Evolutionary conservation across 2,888 invertebrate species (phyloP).

Genomic region (Punctoribates punctum): DNA sequence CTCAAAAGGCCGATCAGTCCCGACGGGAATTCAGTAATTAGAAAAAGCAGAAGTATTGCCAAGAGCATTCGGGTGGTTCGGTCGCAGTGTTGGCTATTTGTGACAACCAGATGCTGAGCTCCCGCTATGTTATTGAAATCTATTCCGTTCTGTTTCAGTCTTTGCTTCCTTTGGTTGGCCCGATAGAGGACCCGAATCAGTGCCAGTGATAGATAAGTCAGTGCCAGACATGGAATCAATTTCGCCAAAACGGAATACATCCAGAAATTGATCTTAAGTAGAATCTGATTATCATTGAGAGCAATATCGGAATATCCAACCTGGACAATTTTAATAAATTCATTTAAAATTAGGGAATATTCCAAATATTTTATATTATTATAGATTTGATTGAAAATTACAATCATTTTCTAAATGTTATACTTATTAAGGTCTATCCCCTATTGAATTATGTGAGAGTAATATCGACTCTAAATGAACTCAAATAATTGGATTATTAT

Average conservation of each 20-base stretch:
- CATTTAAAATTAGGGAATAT: no score
- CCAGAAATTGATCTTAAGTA: conserved; percentile 70
- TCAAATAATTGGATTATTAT: no score
- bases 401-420: no score
- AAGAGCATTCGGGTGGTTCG: conserved; percentile 84
- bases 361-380: no score
- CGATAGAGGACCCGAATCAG: conserved; percentile 49
- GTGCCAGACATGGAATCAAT: conserved; percentile 78
- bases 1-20: conserved; percentile 70
- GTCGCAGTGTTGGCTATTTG: conserved; percentile 56
- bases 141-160: conserved; percentile 31
- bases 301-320: conserved; percentile 65
- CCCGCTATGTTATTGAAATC: not conserved
- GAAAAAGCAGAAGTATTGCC: conserved; percentile 76
- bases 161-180: conserved; percentile 40
- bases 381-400: no score
- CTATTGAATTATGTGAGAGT: no score
- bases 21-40: conserved; percentile 85
- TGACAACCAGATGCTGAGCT: not conserved
- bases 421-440: no score
- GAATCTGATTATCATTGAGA: conserved; percentile 57
- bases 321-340: no score
- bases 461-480: no score
- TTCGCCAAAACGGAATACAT: conserved; percentile 89
- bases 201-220: conserved; percentile 64